Evolutionary conservation across 2,797 vertebrate genomes (phyloP).

Genomic region (Rhodeus uyekii): DNA sequence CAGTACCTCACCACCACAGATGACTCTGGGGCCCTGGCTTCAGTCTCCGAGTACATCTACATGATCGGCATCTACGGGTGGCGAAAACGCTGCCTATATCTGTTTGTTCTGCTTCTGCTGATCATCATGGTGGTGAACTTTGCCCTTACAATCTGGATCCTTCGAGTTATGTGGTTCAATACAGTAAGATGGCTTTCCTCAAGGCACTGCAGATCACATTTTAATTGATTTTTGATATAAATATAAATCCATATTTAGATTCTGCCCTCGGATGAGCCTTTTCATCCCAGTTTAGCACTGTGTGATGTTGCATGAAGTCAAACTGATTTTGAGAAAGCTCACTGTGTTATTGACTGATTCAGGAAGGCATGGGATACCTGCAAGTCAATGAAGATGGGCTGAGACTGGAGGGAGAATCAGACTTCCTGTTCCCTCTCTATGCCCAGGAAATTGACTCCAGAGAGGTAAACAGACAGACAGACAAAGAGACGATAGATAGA

Average conservation of each 20-base stretch:
- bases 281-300: neutral
- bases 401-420: slow-evolving; percentile 91
- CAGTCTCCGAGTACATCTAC: slow-evolving; percentile 78
- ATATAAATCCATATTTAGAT: neutral
- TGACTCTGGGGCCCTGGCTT: slow-evolving; percentile 74
- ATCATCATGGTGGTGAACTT: slow-evolving; percentile 91
- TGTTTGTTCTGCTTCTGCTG: slow-evolving; percentile 90
- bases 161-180: slow-evolving; percentile 98
- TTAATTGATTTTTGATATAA: neutral
- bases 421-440: slow-evolving; percentile 92
- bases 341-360: slow-evolving; percentile 40
- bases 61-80: slow-evolving; percentile 96
- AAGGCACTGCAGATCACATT: neutral
- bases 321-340: neutral
- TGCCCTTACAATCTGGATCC: slow-evolving; percentile 92
- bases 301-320: neutral
- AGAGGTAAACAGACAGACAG: slow-evolving; percentile 72
- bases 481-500: neutral
- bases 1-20: slow-evolving; percentile 85
- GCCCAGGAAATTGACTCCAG: slow-evolving; percentile 93
- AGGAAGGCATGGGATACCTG: slow-evolving; percentile 94
- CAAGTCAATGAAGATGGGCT: slow-evolving; percentile 86
- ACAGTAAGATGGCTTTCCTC: slow-evolving; percentile 73
- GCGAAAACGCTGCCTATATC: slow-evolving; percentile 95
- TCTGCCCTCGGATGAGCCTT: neutral